A percentile compares a stretch with the other conserved stretches of the same genome.
phyloP scores from a whole-genome alignment of 1,140 invertebrate genomes.

The Delia radicum region DNA sequence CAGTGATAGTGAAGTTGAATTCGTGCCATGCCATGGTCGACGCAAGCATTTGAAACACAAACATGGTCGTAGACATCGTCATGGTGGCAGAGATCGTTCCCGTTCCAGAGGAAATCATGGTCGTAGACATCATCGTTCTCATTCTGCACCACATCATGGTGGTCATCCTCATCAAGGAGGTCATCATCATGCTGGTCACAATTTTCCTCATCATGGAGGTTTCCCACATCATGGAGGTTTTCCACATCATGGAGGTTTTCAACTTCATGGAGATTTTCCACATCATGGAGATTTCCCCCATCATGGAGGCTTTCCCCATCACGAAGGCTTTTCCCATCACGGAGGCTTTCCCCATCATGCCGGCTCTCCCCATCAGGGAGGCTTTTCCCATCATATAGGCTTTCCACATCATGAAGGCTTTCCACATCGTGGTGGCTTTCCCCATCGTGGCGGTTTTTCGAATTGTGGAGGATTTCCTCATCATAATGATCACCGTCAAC shows the following conservation, averaged over 20 bases:
- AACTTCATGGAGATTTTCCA: background rate
- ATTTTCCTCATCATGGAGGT: too few relatives aligned
- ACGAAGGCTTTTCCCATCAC: background rate
- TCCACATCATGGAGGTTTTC: background rate
- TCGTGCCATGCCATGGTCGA: background rate
- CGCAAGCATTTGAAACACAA: background rate
- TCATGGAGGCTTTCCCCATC: background rate
- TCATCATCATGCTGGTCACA: background rate
- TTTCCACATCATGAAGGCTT: background rate
- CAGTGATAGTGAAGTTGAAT: conserved; percentile 24
- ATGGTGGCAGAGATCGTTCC: background rate
- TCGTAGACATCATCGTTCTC: conserved; percentile 5
- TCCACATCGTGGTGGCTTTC: background rate
- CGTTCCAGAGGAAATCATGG: background rate
- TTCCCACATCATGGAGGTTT: background rate
- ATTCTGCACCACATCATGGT: background rate
- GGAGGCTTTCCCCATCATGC: background rate
- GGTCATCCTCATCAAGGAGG: background rate
- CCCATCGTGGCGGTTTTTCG: background rate
- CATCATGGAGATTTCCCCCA: background rate
- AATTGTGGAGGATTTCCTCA: conserved; percentile 5
- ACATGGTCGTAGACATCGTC: background rate
- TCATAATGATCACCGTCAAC: background rate
- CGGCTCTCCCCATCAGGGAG: background rate
- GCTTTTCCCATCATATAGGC: background rate